Evolutionary conservation across 2,797 vertebrate species (phyloP).

Genomic region (Peromyscus melanophrys): DNA sequence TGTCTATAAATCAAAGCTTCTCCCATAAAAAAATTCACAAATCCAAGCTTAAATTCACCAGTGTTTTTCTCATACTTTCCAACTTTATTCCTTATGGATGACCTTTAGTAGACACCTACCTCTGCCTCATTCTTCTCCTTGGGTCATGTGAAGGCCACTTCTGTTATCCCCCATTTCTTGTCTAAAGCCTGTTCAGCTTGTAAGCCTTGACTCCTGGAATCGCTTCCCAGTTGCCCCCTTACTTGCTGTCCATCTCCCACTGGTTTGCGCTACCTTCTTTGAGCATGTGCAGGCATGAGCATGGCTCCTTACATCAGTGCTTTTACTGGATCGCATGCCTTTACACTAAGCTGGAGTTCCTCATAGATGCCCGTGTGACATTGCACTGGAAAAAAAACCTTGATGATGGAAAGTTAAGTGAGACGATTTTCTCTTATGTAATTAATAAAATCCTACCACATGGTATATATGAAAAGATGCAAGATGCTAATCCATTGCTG

Average conservation of each 20-base stretch:
- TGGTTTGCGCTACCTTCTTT: not conserved
- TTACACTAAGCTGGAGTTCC: not conserved
- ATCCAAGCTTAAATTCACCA: not conserved
- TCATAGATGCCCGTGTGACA: not conserved
- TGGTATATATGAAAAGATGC: not conserved
- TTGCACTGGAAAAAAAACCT: not conserved
- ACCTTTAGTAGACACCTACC: not conserved
- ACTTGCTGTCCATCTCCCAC: not conserved
- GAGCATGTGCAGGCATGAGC: no score
- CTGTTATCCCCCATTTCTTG: not conserved
- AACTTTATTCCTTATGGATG: not conserved
- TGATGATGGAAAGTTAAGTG: constrained; percentile 13
- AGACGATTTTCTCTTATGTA: not conserved
- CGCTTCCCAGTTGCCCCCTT: not conserved
- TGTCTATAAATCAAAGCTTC: not conserved
- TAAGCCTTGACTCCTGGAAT: not conserved
- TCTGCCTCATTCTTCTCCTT: not conserved
- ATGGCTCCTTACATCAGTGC: not conserved
- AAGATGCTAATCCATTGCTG: not conserved
- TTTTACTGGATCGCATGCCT: not conserved
- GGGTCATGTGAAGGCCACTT: not conserved
- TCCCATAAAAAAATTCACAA: not conserved
- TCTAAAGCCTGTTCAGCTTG: not conserved
- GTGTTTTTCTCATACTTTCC: constrained; percentile 31
- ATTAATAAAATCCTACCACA: not conserved